phyloP scores from a whole-genome alignment of 2,888 invertebrate species.

The Thera britannica region DNA sequence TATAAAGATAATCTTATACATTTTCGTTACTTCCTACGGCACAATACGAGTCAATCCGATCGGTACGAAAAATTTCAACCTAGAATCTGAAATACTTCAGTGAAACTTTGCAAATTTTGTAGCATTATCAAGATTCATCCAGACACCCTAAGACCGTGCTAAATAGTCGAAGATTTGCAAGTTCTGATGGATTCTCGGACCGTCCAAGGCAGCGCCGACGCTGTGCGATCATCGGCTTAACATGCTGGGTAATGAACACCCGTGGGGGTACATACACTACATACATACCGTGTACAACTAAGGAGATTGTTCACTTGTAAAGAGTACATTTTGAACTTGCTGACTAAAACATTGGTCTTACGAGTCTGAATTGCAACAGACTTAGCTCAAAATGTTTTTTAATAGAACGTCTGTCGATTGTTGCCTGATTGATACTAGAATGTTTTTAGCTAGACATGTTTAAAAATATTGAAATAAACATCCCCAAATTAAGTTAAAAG shows the following conservation, averaged over 20 bases:
- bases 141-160: conserved; percentile 19
- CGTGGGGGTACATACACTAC: conserved; percentile 35
- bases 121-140: neutral
- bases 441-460: too few species aligned
- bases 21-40: too few species aligned
- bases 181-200: conserved; percentile 28
- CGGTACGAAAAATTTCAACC: neutral
- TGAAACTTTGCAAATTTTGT: neutral
- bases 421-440: too few species aligned
- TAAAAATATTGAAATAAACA: too few species aligned
- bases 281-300: conserved; percentile 1
- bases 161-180: conserved; percentile 26
- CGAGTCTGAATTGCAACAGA: too few species aligned
- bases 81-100: neutral
- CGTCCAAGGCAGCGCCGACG: conserved; percentile 32
- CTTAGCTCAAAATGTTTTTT: too few species aligned
- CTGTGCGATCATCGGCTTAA: conserved; percentile 71
- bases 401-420: too few species aligned
- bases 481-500: too few species aligned
- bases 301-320: conserved; percentile 24
- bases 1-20: too few species aligned
- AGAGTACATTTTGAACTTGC: too few species aligned
- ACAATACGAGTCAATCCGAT: too few species aligned
- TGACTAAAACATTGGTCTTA: too few species aligned
- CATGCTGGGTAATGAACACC: conserved; percentile 77